A percentile compares a stretch with the other conserved stretches of the same genome.
These are phyloP conservation scores for Lepisosteus oculatus DNA, from an alignment of 2,113 vertebrate species.

Conservation along the genomic window DNA sequence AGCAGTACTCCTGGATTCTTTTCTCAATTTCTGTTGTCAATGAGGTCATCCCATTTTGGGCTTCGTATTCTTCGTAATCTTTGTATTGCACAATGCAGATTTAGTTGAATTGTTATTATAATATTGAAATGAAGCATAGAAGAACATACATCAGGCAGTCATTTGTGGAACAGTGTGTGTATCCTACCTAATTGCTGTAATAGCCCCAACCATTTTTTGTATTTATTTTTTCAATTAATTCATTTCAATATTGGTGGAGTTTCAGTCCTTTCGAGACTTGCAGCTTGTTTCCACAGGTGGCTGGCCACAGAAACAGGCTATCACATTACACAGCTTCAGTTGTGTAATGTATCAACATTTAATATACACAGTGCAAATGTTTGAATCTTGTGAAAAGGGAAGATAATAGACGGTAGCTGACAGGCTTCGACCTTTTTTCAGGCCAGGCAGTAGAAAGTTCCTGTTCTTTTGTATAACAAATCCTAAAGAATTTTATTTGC, in stretches of 20 bases:
- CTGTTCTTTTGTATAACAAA: slow-evolving; percentile 1
- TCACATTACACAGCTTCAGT: slow-evolving; percentile 37
- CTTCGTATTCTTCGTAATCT: no score
- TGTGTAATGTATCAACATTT: slow-evolving; percentile 35
- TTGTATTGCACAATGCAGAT: no score
- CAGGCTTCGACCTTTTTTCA: slow-evolving; percentile 2
- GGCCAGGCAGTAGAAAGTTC: slow-evolving; percentile 1
- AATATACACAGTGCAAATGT: slow-evolving; percentile 19
- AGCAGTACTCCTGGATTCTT: no score
- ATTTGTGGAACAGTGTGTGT: no score
- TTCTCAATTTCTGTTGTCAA: no score
- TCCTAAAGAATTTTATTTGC: slow-evolving; percentile 9
- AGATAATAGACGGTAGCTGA: slow-evolving; percentile 26
- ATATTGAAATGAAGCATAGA: no score
- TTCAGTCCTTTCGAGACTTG: background rate
- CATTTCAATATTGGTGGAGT: background rate
- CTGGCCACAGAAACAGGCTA: slow-evolving; percentile 24
- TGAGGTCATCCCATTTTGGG: no score
- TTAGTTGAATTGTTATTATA: no score
- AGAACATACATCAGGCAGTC: no score
- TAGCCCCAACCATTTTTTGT: no score
- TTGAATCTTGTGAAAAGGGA: slow-evolving; percentile 12
- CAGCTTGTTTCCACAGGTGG: slow-evolving; percentile 36
- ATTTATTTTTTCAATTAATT: background rate
- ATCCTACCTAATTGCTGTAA: no score